phyloP scores from a whole-genome alignment of 2,888 invertebrate genomes.

The Buathra laborator region DNA sequence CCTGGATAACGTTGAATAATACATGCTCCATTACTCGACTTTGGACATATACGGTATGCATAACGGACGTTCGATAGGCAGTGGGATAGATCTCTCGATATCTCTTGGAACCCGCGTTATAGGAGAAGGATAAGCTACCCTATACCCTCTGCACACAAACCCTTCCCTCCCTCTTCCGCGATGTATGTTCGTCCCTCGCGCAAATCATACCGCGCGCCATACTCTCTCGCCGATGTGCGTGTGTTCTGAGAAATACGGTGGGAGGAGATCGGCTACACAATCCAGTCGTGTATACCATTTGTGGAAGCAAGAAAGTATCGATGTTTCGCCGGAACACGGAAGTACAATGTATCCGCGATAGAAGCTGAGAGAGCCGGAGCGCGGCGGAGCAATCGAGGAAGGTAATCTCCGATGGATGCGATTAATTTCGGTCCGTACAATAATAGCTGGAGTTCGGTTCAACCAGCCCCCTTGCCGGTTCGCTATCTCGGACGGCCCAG shows the following conservation, averaged over 20 bases:
- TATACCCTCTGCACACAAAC: slow-evolving; percentile 1
- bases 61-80: slow-evolving; percentile 68
- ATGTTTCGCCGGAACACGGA: slow-evolving; percentile 17
- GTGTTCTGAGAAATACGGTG: not conserved
- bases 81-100: slow-evolving; percentile 50
- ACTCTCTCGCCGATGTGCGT: not conserved
- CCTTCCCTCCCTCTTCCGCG: not conserved
- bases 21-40: slow-evolving; percentile 75
- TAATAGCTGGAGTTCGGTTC: slow-evolving; percentile 76
- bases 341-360: slow-evolving; percentile 4
- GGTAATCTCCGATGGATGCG: slow-evolving; percentile 80
- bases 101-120: slow-evolving; percentile 26
- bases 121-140: slow-evolving; percentile 27
- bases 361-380: slow-evolving; percentile 36
- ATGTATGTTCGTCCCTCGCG: not conserved
- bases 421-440: slow-evolving; percentile 81
- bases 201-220: not conserved
- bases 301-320: slow-evolving; percentile 18
- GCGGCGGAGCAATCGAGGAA: slow-evolving; percentile 77
- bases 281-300: not conserved
- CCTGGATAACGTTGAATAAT: slow-evolving; percentile 75
- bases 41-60: slow-evolving; percentile 72
- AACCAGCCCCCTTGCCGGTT: slow-evolving; percentile 62
- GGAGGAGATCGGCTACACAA: not conserved
- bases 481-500: slow-evolving; percentile 79